These are phyloP conservation scores for Hirtodrosophila cameraria DNA, from an alignment of 2,888 invertebrate species.

Conservation along the genomic window DNA sequence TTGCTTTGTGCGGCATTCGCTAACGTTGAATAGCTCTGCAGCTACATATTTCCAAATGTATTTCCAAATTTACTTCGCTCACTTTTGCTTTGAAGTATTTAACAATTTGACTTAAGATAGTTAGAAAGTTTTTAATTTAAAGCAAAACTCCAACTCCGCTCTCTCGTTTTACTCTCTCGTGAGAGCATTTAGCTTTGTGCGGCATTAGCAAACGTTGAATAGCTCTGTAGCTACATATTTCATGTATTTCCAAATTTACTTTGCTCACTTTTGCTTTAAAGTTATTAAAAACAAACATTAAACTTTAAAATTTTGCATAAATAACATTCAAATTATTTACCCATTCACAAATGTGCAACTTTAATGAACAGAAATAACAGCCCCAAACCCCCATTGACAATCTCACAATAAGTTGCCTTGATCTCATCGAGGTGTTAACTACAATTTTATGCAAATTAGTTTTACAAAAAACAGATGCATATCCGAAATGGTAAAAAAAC, in stretches of 20 bases:
- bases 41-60: background rate
- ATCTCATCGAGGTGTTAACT: constrained; percentile 67
- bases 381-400: constrained; percentile 25
- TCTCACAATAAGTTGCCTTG: constrained; percentile 18
- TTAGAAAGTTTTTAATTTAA: background rate
- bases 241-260: background rate
- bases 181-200: background rate
- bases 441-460: constrained; percentile 71
- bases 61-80: background rate
- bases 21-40: background rate
- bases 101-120: background rate
- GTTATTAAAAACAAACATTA: too few relatives aligned
- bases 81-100: too few relatives aligned
- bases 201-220: background rate
- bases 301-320: too few relatives aligned
- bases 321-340: too few relatives aligned
- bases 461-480: constrained; percentile 62
- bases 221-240: background rate
- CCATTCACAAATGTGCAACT: background rate
- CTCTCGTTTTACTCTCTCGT: background rate
- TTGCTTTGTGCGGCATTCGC: background rate
- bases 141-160: background rate
- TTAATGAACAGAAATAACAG: background rate
- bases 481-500: constrained; percentile 44
- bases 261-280: background rate